Percentiles rank a stretch among this genome's conserved stretches.
phyloP scores from a whole-genome alignment of 2,113 vertebrate species.

The Oceanites oceanicus region DNA sequence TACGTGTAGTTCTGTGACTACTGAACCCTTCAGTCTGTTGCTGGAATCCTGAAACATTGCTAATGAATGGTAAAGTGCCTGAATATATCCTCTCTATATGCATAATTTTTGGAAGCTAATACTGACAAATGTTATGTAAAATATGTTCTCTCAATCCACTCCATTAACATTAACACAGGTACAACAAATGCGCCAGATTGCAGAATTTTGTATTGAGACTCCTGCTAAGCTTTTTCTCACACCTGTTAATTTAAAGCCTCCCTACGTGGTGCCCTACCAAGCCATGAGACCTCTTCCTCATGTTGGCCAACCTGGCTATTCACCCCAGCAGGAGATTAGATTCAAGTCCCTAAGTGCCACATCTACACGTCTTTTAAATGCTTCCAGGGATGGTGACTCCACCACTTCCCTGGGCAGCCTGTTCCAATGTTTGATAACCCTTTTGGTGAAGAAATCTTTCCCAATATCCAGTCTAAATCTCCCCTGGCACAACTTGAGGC shows the following conservation, averaged over 20 bases:
- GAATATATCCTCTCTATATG: background rate
- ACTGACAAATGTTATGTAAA: background rate
- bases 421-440: too few relatives aligned
- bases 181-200: background rate
- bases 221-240: background rate
- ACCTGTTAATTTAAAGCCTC: background rate
- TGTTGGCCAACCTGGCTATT: background rate
- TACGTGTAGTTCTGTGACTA: background rate
- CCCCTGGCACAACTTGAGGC: too few relatives aligned
- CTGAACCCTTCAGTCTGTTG: background rate
- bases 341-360: background rate
- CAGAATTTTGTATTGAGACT: background rate
- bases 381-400: too few relatives aligned
- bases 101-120: background rate
- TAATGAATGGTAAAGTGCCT: background rate
- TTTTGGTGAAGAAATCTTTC: too few relatives aligned
- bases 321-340: background rate
- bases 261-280: rapidly evolving
- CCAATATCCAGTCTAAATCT: too few relatives aligned
- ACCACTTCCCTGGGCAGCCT: too few relatives aligned
- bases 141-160: rapidly evolving
- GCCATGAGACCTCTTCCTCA: background rate
- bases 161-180: background rate
- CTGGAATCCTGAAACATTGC: background rate
- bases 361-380: too few relatives aligned